Percentiles rank a stretch among this genome's conserved stretches.
Conservation (phyloP, 1,140 invertebrate genomes). For the Drosophila nasuta region DNA sequence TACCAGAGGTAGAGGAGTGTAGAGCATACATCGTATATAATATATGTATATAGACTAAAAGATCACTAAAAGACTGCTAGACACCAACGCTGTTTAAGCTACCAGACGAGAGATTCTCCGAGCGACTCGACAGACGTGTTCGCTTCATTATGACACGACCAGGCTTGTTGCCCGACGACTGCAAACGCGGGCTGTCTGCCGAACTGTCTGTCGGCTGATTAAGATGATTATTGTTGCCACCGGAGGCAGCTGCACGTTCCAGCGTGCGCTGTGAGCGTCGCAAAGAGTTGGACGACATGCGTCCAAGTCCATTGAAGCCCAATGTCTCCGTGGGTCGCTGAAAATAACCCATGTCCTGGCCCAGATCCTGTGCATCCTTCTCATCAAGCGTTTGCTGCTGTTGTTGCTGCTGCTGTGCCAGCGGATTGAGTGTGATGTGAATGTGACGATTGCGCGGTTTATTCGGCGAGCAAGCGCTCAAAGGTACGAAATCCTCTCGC, state of each 20-base stretch:
- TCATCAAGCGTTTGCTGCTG: constrained; percentile 54
- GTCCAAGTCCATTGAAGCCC: constrained; percentile 49
- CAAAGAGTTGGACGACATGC: constrained; percentile 61
- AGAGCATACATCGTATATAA: constrained; percentile 56
- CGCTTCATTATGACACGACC: constrained; percentile 68
- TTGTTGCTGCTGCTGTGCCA: constrained; percentile 85
- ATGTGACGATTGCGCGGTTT: constrained; percentile 85
- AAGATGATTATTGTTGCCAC: constrained; percentile 70
- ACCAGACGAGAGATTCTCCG: constrained; percentile 76
- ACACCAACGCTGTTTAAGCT: constrained; percentile 80
- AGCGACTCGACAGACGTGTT: constrained; percentile 70
- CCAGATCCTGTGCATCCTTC: constrained; percentile 54
- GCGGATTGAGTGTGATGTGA: constrained; percentile 89
- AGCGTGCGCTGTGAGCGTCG: constrained; percentile 66
- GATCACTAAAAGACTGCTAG: constrained; percentile 64
- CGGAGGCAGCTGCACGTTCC: constrained; percentile 66
- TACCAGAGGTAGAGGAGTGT: constrained; percentile 60
- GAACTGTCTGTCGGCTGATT: constrained; percentile 71
- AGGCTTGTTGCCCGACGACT: constrained; percentile 48
- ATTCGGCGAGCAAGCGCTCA: constrained; percentile 71
- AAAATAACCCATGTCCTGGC: constrained; percentile 56
- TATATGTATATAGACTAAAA: constrained; percentile 64
- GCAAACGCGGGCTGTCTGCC: constrained; percentile 38
- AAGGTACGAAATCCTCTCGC: constrained; percentile 73
- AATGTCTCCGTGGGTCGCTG: constrained; percentile 51